A percentile compares a stretch with the other conserved stretches of the same genome.
phyloP scores from a whole-genome alignment of 2,113 vertebrate species.

The Cyanoliseus patagonus region DNA sequence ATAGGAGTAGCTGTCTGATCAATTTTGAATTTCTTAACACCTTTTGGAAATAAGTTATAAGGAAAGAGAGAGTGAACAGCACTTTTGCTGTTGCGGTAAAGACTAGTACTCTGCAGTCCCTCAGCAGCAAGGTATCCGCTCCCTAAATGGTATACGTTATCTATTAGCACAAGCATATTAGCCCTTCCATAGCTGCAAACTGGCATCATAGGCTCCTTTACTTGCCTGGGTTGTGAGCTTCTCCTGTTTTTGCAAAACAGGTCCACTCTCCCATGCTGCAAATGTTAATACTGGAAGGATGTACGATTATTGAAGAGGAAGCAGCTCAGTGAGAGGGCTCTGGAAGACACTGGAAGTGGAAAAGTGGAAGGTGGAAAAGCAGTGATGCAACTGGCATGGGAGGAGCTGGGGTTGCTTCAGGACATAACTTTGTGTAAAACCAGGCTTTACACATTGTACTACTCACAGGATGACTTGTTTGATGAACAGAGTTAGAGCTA shows the following conservation, averaged over 20 bases:
- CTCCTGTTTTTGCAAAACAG: neutral
- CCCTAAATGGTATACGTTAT: neutral
- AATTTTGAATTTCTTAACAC: neutral
- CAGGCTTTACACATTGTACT: neutral
- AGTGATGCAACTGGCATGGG: neutral
- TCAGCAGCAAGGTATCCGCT: neutral
- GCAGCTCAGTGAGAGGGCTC: neutral
- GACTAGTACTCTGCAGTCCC: neutral
- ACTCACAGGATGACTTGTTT: neutral
- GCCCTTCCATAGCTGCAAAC: neutral
- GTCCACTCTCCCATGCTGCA: neutral
- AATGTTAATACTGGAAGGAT: neutral
- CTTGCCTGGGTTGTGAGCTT: neutral
- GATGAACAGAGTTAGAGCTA: neutral
- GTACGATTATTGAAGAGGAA: neutral
- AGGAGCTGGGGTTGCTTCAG: neutral
- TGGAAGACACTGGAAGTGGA: neutral
- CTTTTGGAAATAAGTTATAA: neutral
- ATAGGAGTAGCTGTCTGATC: neutral
- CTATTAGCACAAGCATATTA: neutral
- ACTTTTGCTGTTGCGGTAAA: neutral
- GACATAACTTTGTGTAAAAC: neutral
- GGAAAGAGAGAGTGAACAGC: neutral
- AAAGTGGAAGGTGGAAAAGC: neutral
- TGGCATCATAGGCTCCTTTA: neutral